These are phyloP conservation scores for Mythimna ferrago DNA, from an alignment of 2,888 invertebrate genomes.

Conservation along the genomic window DNA sequence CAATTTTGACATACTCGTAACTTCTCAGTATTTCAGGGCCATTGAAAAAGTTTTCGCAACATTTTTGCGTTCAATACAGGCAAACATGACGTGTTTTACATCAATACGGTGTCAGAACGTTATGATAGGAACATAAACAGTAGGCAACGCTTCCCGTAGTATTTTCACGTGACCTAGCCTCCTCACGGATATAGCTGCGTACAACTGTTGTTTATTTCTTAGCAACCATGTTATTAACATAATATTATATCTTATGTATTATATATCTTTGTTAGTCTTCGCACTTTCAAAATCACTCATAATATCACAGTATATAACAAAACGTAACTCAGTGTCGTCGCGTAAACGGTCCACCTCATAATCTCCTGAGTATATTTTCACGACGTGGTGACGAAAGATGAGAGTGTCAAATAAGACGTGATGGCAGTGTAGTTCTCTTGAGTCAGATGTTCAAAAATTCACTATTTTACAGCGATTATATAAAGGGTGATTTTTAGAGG, in stretches of 20 bases:
- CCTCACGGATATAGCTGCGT: constrained; percentile 15
- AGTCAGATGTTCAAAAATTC: background rate
- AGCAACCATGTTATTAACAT: constrained; percentile 20
- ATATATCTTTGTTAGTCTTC: constrained; percentile 13
- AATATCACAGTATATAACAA: background rate
- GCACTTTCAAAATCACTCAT: constrained; percentile 24
- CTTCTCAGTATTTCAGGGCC: constrained; percentile 7
- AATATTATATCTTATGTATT: no score
- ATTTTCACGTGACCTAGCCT: constrained; percentile 17
- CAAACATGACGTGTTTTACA: constrained; percentile 36
- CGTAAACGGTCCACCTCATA: background rate
- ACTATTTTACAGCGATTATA: background rate
- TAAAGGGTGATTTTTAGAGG: no score
- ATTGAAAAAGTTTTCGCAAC: background rate
- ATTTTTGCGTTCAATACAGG: constrained; percentile 3
- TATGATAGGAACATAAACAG: constrained; percentile 40
- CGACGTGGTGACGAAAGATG: background rate
- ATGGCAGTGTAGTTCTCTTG: background rate
- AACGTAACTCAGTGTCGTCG: constrained; percentile 21
- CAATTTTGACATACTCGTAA: background rate
- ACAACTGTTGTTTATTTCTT: constrained; percentile 19
- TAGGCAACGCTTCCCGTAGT: constrained; percentile 21
- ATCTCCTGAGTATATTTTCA: constrained; percentile 19
- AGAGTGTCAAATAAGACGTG: constrained; percentile 1
- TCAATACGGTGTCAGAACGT: constrained; percentile 41